Evolutionary conservation across 2,797 vertebrate genomes (phyloP).

Genomic region (Podargus strigoides): DNA sequence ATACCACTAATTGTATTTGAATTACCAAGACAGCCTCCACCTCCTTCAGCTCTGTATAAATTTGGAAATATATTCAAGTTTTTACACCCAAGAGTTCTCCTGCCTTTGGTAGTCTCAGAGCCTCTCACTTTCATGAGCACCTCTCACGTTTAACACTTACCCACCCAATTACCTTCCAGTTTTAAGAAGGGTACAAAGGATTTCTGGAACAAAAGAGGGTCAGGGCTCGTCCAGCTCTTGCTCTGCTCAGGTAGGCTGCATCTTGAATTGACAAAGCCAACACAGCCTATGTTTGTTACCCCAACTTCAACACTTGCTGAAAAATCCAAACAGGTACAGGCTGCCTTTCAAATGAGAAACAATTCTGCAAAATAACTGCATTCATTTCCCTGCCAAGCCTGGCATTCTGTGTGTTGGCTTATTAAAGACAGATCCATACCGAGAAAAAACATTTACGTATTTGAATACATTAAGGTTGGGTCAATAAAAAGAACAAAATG

Average conservation of each 20-base stretch:
- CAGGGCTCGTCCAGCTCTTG: background rate
- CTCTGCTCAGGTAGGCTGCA: background rate
- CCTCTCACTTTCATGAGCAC: background rate
- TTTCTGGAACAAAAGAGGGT: background rate
- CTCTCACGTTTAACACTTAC: background rate
- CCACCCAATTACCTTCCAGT: background rate
- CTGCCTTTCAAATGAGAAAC: background rate
- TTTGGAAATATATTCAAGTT: background rate
- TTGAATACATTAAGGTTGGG: background rate
- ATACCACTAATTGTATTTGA: background rate
- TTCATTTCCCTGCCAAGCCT: background rate
- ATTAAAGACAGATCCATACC: background rate
- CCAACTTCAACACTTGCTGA: background rate
- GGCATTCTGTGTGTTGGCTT: background rate
- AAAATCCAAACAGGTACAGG: background rate
- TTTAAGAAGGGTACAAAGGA: background rate
- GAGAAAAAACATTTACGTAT: background rate
- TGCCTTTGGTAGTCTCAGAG: background rate
- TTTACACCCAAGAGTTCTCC: background rate
- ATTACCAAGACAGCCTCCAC: background rate
- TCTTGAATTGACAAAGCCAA: background rate
- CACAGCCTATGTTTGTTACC: background rate
- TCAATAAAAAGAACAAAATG: background rate
- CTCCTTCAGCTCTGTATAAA: background rate
- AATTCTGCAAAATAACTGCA: background rate